These are phyloP conservation scores for Paguma larvata DNA, from an alignment of 2,797 vertebrate genomes.

Conservation along the genomic window DNA sequence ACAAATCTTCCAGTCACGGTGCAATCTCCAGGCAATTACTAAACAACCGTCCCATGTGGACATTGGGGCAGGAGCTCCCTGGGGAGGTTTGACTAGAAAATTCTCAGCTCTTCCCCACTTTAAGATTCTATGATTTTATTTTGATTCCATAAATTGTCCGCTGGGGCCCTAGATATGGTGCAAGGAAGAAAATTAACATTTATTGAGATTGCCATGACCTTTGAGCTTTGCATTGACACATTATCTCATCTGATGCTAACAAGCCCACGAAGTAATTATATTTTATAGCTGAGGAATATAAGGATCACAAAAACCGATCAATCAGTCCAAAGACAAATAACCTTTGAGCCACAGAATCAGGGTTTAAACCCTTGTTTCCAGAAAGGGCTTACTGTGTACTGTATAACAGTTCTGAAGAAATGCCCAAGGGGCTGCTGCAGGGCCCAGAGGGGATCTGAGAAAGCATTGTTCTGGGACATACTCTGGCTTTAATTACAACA, in stretches of 20 bases:
- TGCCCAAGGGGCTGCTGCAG: not conserved
- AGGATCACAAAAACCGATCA: not conserved
- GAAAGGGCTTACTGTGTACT: not conserved
- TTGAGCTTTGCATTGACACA: not conserved
- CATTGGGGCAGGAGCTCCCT: not conserved
- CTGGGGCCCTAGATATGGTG: not conserved
- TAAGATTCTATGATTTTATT: slow-evolving; percentile 40
- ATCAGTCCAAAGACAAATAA: slow-evolving; percentile 11
- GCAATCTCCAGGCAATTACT: not conserved
- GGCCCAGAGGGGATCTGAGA: not conserved
- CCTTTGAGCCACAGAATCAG: not conserved
- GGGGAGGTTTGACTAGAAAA: not conserved
- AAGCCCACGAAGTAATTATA: not conserved
- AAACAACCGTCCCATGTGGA: not conserved
- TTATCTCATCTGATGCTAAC: slow-evolving; percentile 33
- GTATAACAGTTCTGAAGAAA: not conserved
- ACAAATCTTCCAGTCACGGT: not conserved
- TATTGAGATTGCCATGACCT: not conserved
- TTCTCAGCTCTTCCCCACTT: not conserved
- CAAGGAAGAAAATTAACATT: slow-evolving; percentile 50
- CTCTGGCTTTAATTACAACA: not conserved
- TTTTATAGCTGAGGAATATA: not conserved
- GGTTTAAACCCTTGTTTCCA: not conserved
- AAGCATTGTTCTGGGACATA: not conserved
- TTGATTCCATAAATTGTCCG: slow-evolving; percentile 59